A percentile compares a stretch with the other conserved stretches of the same genome.
Evolutionary conservation across 2,888 invertebrate genomes (phyloP).

Genomic region (Drosophila differens): DNA sequence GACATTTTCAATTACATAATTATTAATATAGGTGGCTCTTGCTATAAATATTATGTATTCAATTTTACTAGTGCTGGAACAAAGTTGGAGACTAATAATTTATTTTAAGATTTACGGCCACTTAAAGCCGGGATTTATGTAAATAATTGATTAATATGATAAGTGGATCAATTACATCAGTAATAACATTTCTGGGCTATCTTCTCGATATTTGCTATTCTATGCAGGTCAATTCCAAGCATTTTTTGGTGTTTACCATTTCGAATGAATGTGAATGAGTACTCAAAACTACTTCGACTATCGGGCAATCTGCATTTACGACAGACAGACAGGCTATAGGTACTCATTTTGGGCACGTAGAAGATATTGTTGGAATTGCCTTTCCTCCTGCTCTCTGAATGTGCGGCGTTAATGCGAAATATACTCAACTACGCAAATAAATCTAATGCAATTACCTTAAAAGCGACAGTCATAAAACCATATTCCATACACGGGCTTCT

Average conservation of each 20-base stretch:
- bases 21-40: neutral
- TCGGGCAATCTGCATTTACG: neutral
- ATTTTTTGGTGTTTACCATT: neutral
- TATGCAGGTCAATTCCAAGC: neutral
- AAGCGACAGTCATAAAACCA: conserved; percentile 63
- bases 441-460: conserved; percentile 73
- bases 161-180: neutral
- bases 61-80: neutral
- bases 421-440: conserved; percentile 47
- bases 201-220: neutral
- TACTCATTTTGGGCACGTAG: conserved; percentile 1
- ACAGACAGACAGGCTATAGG: neutral
- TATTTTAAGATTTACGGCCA: neutral
- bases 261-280: neutral
- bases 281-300: neutral
- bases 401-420: conserved; percentile 17
- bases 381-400: neutral
- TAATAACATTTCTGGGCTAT: neutral
- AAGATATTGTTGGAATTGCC: neutral
- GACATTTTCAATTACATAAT: neutral
- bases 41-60: neutral
- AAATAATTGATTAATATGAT: neutral
- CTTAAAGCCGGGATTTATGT: neutral
- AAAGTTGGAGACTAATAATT: neutral
- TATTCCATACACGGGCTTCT: conserved; percentile 41